Conservation (phyloP, 2,113 vertebrate species). For the Todiramphus chloris region DNA sequence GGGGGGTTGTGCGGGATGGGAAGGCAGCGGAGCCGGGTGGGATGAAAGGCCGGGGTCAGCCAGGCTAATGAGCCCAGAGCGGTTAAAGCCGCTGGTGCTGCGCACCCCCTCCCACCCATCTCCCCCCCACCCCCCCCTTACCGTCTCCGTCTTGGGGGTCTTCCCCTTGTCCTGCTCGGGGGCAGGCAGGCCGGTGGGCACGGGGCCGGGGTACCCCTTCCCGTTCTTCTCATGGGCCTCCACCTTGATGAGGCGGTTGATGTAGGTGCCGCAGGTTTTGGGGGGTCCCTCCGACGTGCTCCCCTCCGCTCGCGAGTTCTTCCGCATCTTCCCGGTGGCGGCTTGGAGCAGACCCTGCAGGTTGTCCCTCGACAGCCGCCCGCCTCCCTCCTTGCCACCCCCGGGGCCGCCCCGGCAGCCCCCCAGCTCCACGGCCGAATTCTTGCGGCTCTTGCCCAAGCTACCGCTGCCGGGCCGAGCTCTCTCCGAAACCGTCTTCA, state of each 20-base stretch:
- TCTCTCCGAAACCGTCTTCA: conserved; percentile 88
- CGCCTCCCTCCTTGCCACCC: conserved; percentile 71
- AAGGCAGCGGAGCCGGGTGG: background rate
- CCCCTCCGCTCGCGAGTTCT: conserved; percentile 80
- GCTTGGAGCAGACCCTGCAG: conserved; percentile 79
- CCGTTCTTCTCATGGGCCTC: conserved; percentile 86
- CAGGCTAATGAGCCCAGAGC: background rate
- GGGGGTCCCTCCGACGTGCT: conserved; percentile 74
- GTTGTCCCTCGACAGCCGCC: conserved; percentile 80
- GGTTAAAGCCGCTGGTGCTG: background rate
- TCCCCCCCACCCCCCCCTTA: no score
- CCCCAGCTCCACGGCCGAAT: conserved; percentile 83
- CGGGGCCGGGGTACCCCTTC: conserved; percentile 61
- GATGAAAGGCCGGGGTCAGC: background rate
- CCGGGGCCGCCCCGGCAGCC: conserved; percentile 2
- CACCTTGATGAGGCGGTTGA: conserved; percentile 94
- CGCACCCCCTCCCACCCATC: accelerated
- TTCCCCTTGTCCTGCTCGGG: conserved; percentile 79
- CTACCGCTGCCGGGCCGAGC: conserved; percentile 76
- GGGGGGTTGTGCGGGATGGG: no score
- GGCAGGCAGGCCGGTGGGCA: background rate
- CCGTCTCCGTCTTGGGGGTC: conserved; percentile 79
- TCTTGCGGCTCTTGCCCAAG: conserved; percentile 85
- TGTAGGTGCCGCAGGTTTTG: conserved; percentile 82
- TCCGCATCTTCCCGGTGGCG: conserved; percentile 83